These are phyloP conservation scores for Tinamus guttatus DNA, from an alignment of 2,113 vertebrate species.

Conservation along the genomic window DNA sequence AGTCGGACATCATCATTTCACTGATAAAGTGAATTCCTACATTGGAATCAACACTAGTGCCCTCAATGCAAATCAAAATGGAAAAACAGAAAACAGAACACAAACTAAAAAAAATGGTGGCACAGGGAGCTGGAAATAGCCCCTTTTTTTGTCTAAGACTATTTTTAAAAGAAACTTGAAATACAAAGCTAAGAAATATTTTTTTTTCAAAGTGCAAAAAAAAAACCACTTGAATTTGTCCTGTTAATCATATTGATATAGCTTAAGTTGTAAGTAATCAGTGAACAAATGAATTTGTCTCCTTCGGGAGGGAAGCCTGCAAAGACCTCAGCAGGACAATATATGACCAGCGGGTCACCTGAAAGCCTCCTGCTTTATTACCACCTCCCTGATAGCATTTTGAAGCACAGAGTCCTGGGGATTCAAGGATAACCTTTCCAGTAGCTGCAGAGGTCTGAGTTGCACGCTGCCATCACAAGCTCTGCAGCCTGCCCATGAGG, in stretches of 20 bases:
- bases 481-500: not conserved
- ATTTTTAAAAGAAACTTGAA: not conserved
- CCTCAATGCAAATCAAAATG: not conserved
- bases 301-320: not conserved
- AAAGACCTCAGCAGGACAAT: not conserved
- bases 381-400: not conserved
- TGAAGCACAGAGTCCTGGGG: not conserved
- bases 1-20: not conserved
- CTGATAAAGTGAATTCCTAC: not conserved
- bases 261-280: not conserved
- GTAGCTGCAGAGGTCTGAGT: not conserved
- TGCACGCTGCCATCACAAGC: not conserved
- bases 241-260: not conserved
- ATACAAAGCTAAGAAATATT: not conserved
- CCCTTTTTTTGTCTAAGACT: not conserved
- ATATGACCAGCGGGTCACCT: not conserved
- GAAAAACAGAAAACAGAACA: not conserved
- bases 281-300: not conserved
- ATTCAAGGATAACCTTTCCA: not conserved
- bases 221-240: not conserved
- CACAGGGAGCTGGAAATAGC: not conserved
- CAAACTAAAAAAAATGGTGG: not conserved
- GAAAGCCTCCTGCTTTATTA: not conserved
- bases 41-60: not conserved
- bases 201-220: not conserved